Evolutionary conservation across 2,888 invertebrate genomes (phyloP).

Genomic region (Trichogramma evanescens): DNA sequence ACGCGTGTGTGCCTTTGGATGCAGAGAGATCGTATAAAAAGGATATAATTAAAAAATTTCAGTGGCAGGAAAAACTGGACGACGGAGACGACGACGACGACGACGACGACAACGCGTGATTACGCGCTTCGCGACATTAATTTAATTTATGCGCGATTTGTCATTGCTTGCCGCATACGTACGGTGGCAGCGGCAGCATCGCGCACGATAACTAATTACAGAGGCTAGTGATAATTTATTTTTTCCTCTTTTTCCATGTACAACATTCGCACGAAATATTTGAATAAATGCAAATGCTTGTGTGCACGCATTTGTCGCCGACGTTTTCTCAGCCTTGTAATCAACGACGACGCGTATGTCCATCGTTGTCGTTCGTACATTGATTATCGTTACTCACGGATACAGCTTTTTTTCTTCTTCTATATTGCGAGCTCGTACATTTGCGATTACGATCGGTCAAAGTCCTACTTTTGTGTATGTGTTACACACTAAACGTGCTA

Average conservation of each 20-base stretch:
- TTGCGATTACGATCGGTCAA: slow-evolving; percentile 2
- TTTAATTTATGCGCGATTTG: slow-evolving; percentile 40
- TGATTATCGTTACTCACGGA: neutral
- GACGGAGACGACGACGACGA: neutral
- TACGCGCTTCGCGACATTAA: slow-evolving; percentile 20
- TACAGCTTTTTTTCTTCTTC: slow-evolving; percentile 4
- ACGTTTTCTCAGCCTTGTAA: slow-evolving; percentile 16
- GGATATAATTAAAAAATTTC: slow-evolving; percentile 5
- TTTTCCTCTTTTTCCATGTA: too few relatives aligned
- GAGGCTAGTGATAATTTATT: too few relatives aligned
- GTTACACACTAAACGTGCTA: slow-evolving; percentile 2
- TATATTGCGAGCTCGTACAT: neutral
- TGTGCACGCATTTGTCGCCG: slow-evolving; percentile 8
- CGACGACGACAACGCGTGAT: slow-evolving; percentile 1
- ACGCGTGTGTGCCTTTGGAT: too few relatives aligned
- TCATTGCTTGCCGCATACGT: slow-evolving; percentile 23
- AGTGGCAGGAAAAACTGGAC: slow-evolving; percentile 3
- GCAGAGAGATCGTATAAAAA: neutral
- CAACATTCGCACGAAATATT: too few relatives aligned
- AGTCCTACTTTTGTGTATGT: slow-evolving; percentile 12
- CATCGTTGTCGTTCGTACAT: neutral
- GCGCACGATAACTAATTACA: too few relatives aligned
- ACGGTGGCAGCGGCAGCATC: neutral
- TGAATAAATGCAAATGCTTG: too few relatives aligned
- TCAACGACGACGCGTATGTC: slow-evolving; percentile 7